Evolutionary conservation across 2,113 vertebrate species (phyloP).

Genomic region (Arizona elegans): DNA sequence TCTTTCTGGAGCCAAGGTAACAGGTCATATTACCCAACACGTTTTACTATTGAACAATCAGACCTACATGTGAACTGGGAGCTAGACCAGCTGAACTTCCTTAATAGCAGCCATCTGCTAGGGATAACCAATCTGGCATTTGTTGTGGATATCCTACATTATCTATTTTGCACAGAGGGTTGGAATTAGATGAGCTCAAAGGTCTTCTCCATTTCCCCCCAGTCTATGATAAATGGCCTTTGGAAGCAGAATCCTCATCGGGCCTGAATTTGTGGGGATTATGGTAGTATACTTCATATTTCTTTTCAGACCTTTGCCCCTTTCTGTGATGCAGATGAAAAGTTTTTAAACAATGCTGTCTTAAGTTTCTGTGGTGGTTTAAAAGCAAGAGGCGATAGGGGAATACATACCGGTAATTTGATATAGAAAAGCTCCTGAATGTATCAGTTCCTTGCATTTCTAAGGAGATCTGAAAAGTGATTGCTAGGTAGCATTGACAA

Average conservation of each 20-base stretch:
- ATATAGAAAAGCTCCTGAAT: neutral
- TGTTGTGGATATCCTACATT: neutral
- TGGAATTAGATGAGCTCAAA: neutral
- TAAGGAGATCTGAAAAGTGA: neutral
- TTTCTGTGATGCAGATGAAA: neutral
- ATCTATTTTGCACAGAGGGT: neutral
- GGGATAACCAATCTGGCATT: neutral
- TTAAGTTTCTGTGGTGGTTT: neutral
- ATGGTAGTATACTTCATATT: neutral
- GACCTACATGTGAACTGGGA: neutral
- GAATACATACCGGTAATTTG: neutral
- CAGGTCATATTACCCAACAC: neutral
- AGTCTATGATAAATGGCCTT: neutral
- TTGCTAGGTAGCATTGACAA: neutral
- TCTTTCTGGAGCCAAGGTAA: neutral
- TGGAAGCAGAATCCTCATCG: neutral
- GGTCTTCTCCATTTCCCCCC: neutral
- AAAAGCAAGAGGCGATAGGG: neutral
- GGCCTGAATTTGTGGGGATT: neutral
- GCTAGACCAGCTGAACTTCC: neutral
- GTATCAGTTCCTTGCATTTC: neutral
- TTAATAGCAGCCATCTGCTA: neutral
- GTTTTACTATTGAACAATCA: neutral
- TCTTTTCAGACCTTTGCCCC: neutral
- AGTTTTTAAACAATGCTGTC: neutral